Percentiles rank a stretch among this genome's conserved stretches.
These are phyloP conservation scores for Diachasma alloeum DNA, from an alignment of 1,140 invertebrate genomes.

Conservation along the genomic window DNA sequence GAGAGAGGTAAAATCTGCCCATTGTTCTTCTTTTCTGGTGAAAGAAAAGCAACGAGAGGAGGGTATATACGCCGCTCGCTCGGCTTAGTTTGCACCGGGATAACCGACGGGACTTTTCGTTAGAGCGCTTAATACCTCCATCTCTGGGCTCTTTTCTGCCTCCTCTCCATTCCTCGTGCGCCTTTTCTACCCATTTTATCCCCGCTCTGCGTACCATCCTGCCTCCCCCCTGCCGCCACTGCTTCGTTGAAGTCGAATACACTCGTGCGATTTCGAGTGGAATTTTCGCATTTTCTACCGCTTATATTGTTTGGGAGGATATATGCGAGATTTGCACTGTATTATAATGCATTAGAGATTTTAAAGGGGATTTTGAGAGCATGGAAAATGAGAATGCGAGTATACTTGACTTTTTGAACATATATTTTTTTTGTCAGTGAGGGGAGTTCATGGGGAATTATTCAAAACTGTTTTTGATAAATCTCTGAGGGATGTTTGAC, in stretches of 20 bases:
- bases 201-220: neutral
- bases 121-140: conserved; percentile 45
- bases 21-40: conserved; percentile 52
- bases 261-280: conserved; percentile 20
- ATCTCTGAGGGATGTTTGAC: too few relatives aligned
- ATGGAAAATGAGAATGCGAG: neutral
- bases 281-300: conserved; percentile 25
- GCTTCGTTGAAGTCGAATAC: neutral
- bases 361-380: neutral
- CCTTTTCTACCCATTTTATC: conserved; percentile 1
- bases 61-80: neutral
- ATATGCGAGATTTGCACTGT: conserved; percentile 14
- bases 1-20: conserved; percentile 44
- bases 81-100: conserved; percentile 44
- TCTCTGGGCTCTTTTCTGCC: conserved; percentile 12
- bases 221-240: neutral
- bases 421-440: too few relatives aligned
- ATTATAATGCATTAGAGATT: neutral
- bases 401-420: too few relatives aligned
- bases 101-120: conserved; percentile 38
- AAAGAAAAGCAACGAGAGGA: conserved; percentile 51
- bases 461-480: too few relatives aligned
- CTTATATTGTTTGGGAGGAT: conserved; percentile 22
- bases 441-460: too few relatives aligned
- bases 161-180: neutral